These are phyloP conservation scores for Manis crassicaudata DNA, from an alignment of 2,797 vertebrate species.

Conservation along the genomic window DNA sequence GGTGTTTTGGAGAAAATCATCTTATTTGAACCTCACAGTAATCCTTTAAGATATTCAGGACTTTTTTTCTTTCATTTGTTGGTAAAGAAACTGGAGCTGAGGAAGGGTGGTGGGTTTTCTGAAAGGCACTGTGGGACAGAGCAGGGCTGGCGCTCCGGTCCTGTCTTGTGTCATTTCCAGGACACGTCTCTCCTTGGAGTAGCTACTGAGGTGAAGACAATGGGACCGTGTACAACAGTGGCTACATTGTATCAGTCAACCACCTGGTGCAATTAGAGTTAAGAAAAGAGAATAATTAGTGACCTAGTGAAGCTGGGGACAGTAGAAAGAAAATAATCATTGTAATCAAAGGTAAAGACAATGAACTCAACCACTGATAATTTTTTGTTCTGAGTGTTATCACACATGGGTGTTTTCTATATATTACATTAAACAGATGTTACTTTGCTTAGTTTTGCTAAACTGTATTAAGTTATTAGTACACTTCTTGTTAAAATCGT, in stretches of 20 bases:
- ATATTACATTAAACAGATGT: background rate
- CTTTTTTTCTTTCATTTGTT: background rate
- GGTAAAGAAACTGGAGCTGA: background rate
- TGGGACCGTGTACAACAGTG: background rate
- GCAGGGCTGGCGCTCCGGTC: background rate
- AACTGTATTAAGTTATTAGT: constrained; percentile 28
- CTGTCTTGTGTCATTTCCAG: background rate
- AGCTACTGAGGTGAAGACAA: background rate
- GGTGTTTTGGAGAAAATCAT: background rate
- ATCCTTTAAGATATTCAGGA: background rate
- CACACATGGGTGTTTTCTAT: background rate
- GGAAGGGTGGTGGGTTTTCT: background rate
- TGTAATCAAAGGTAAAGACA: constrained; percentile 41
- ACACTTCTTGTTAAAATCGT: background rate
- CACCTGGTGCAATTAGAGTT: background rate
- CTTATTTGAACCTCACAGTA: background rate
- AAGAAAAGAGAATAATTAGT: constrained; percentile 33
- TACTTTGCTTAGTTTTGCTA: background rate
- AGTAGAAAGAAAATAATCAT: constrained; percentile 16
- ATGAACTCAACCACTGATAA: background rate
- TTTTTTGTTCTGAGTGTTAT: background rate
- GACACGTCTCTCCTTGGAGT: background rate
- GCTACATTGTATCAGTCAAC: background rate
- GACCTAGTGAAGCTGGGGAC: background rate
- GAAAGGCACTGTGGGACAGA: background rate